A percentile compares a stretch with the other conserved stretches of the same genome.
These are phyloP conservation scores for Drosophila merina DNA, from an alignment of 2,888 invertebrate species.

Conservation along the genomic window DNA sequence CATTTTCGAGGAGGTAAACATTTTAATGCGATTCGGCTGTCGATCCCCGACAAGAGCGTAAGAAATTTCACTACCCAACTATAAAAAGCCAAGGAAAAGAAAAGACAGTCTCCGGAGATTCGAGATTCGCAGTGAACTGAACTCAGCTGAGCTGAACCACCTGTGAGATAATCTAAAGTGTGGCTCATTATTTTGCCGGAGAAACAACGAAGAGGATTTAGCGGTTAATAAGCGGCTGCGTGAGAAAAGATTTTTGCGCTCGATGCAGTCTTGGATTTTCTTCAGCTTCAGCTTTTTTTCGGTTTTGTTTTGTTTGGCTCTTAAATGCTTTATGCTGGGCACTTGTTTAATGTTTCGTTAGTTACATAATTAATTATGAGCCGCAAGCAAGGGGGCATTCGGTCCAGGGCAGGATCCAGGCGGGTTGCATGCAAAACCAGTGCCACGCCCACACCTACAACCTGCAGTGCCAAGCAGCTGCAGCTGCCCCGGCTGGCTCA, in stretches of 20 bases:
- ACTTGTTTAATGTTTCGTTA: conserved; percentile 48
- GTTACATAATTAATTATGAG: conserved; percentile 75
- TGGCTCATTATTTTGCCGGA: conserved; percentile 69
- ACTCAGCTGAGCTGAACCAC: conserved; percentile 18
- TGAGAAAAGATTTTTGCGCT: conserved; percentile 58
- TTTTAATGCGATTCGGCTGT: conserved; percentile 40
- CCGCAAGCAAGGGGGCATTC: conserved; percentile 8
- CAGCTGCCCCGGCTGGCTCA: conserved; percentile 41
- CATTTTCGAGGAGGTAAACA: conserved; percentile 31
- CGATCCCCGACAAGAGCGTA: conserved; percentile 28
- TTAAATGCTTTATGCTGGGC: conserved; percentile 12
- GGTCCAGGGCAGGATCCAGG: conserved; percentile 1
- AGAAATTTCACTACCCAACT: conserved; percentile 31
- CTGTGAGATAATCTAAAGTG: conserved; percentile 69
- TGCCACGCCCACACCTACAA: conserved; percentile 58
- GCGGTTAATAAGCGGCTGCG: conserved; percentile 70
- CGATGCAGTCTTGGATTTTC: conserved; percentile 19
- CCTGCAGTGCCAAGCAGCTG: conserved; percentile 12
- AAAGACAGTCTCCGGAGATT: conserved; percentile 13
- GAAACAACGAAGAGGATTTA: conserved; percentile 30
- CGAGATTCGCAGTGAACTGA: conserved; percentile 20
- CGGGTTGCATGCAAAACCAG: conserved; percentile 66
- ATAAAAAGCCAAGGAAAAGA: conserved; percentile 26
- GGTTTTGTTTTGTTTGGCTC: conserved; percentile 14
- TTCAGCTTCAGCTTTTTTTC: conserved; percentile 3